Evolutionary conservation across 2,113 vertebrate species (phyloP), one percentile per base, ranked within the genome.

Genomic region (Tachysurus fulvidraco): DNA sequence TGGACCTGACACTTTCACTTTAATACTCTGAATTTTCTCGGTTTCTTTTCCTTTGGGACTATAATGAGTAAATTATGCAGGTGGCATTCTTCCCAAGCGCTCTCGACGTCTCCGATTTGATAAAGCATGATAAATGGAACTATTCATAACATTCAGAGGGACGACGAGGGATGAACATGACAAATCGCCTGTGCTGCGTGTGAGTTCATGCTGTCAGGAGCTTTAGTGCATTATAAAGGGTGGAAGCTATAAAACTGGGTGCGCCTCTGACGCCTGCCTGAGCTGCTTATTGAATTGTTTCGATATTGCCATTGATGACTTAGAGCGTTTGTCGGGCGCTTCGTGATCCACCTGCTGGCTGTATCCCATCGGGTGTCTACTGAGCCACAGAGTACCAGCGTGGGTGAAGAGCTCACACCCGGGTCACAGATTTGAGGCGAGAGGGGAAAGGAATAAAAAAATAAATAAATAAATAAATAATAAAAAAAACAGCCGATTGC

Each of bases 71-170:
- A 65, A 83, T 83, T 84, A 84, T 74, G 69, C 85, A 30, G 59
- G 60, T 54, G 59, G 59, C 23, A 23, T 76, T 52, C 84, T 79
- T 62, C 79, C 28, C 55, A 82, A 82, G 17, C 21, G 59, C 73
- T 69, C 59, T 50, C 80, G 19, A 64, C 54, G 12, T 60, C 55
- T 62, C 30, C 19, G 65, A 82, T 82, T 83, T 87, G 62, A 76
- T 82, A 82, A 87, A 74, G 62, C 44, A 62, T 87, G 85, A 87
- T 87, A 87, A 87, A 87, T 87, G 85, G 57, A 74, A 50, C 80
- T 36, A 62, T 82, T 82, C 69, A 81, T 71, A 69, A 57, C 46
- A 5, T 67, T 83, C 81, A 36, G 44, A 11, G 64, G 62, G 44
- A 77, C 28, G 19, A 76, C n/a, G 36, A 30, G 69, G 44, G 54